A percentile compares a stretch with the other conserved stretches of the same genome.
These are phyloP conservation scores for Andrena minutula DNA, from an alignment of 2,888 invertebrate species.

Conservation along the genomic window DNA sequence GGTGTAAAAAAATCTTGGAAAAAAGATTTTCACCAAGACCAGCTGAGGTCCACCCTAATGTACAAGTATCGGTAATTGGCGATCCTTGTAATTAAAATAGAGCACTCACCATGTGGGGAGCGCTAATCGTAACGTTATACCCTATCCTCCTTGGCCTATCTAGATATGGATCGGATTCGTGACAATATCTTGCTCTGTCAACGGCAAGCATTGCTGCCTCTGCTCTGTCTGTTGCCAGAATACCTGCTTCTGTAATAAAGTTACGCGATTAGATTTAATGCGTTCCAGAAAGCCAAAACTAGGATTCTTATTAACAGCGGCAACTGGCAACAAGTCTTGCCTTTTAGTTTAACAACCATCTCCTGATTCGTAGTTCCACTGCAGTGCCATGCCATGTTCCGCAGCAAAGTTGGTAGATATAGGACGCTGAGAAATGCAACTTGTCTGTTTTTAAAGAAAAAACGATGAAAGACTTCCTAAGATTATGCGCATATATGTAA, in stretches of 20 bases:
- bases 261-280: background rate
- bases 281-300: background rate
- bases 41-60: too few relatives aligned
- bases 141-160: slow-evolving; percentile 98
- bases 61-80: too few relatives aligned
- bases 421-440: background rate
- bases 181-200: slow-evolving; percentile 93
- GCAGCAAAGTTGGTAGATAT: background rate
- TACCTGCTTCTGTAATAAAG: slow-evolving; percentile 89
- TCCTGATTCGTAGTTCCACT: slow-evolving; percentile 94
- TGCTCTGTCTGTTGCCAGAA: slow-evolving; percentile 91
- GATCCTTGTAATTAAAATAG: too few relatives aligned
- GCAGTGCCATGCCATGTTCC: slow-evolving; percentile 96
- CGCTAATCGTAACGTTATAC: slow-evolving; percentile 97
- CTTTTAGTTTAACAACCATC: slow-evolving; percentile 91
- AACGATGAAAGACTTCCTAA: too few relatives aligned
- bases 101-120: slow-evolving; percentile 95
- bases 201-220: slow-evolving; percentile 93
- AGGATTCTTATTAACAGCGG: background rate
- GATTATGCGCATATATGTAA: too few relatives aligned
- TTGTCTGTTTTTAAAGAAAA: background rate
- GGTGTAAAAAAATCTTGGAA: too few relatives aligned
- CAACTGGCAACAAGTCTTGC: slow-evolving; percentile 85
- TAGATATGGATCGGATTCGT: slow-evolving; percentile 91
- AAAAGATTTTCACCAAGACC: too few relatives aligned